Evolutionary conservation across 2,113 vertebrate genomes (phyloP), one percentile per base, ranked within the genome.

Genomic region (Struthio camelus): DNA sequence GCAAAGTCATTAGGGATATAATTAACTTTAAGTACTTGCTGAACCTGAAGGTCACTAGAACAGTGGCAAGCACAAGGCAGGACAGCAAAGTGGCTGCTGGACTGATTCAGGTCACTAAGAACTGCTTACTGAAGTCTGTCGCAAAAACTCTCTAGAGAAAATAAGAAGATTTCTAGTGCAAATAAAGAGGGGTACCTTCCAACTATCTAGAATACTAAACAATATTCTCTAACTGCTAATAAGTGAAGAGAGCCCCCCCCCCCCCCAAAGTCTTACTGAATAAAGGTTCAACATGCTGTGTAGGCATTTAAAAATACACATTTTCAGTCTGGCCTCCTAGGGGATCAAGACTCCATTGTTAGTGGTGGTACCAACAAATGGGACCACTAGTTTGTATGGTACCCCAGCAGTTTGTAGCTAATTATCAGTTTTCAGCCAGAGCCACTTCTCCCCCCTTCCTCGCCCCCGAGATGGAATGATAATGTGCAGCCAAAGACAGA

Each of bases 1-100:
- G 70, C 2, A 1, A 80, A 90, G 70, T 66, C 71, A 75, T 85
- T 80, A 80, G 16, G 66, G 40, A 87, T 73, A 50, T 87, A 94
- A 96, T 87, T 78, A 88, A 93, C 77, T 51, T 16, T 64, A 85
- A 90, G 67, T 73, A 85, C 59, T 88, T 0, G 2, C 59, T 87
- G 92, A 93, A 91, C 91, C 81, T 89, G 89, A 94, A 87, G 91
- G 95, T 92, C 81, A 95, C 50, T 69, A 83, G 42, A 32, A 80
- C 1, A 1, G 30, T 20, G 78, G 81, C 46, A 77, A 62, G 50
- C 27, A 24, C 22, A 89, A 56, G 53, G 66, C 77, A 83, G n/a
- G 32, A 56, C 75, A 70, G 42, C 70, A 38, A 78, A 78, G 22
- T 10, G 54, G 79, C 53, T 0, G 0, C 40, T 34, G 38, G 69